Evolutionary conservation across 2,797 vertebrate species (phyloP).

Genomic region (Dipus sagitta): DNA sequence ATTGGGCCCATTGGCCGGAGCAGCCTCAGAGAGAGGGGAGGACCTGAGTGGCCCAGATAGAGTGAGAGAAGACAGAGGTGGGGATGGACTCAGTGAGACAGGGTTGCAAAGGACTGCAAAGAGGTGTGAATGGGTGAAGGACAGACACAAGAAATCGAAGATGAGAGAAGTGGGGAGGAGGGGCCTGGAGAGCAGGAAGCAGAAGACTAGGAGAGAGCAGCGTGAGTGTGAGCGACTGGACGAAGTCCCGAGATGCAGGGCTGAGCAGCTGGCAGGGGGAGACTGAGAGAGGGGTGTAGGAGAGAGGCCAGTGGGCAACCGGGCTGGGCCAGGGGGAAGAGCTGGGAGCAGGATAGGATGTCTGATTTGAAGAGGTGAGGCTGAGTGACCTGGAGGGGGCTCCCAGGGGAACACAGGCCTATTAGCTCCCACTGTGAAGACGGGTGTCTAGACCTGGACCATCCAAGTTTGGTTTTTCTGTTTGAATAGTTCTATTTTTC

Average conservation of each 20-base stretch:
- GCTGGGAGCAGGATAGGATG: not conserved
- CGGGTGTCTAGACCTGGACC: not conserved
- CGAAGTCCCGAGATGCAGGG: not conserved
- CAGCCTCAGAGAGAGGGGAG: not conserved
- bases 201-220: not conserved
- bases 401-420: not conserved
- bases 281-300: not conserved
- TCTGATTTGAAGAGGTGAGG: not conserved
- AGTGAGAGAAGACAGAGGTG: not conserved
- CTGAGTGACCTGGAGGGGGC: not conserved
- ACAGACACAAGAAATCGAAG: too few relatives aligned
- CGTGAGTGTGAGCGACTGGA: not conserved
- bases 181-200: not conserved
- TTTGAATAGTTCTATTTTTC: not conserved
- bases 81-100: not conserved
- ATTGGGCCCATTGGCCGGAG: conserved; percentile 28
- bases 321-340: not conserved
- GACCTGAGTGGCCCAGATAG: not conserved
- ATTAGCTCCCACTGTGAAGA: not conserved
- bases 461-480: not conserved
- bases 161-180: not conserved
- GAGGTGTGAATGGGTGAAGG: not conserved
- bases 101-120: not conserved
- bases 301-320: not conserved
- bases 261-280: not conserved